Base-by-base conservation (phyloP, 1,140 invertebrate genomes). In the Cepaea nemoralis region DNA sequence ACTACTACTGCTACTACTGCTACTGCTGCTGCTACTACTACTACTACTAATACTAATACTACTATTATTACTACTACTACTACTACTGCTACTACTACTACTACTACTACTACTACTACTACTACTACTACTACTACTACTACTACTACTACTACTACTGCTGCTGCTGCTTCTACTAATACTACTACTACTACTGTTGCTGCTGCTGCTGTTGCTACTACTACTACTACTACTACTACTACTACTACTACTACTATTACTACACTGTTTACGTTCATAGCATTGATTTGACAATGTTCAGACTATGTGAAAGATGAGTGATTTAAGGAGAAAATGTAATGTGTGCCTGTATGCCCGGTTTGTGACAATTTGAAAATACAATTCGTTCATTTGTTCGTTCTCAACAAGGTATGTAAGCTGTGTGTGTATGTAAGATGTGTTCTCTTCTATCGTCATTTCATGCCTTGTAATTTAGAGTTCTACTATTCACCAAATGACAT, bases 1-100 rank as follows among this genome's bases (percentile, higher is more conserved):
- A 67, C 63, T 67, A 67, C 63, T 67, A 67, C 63, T 67, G 24
- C 63, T 67, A 67, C 63, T 67, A 67, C 63, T 67, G 24, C 63
- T 67, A 70, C 67, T 70, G 33, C 67, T 70, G 33, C 67, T 19
- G 1, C n/a, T 19, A 31, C 67, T 70, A 70, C 67, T 27, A 70
- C 67, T 70, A 19, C 67, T 70, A 70, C 67, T 70, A 70, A 24
- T 70, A 70, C 27, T 70, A 70, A 10, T 70, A 19, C 67, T 70
- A 31, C 67, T 19, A 24, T 31, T 70, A 40, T 31, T 70, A 40
- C 67, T 31, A 14, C 67, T 70, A 40, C 27, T 70, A 24, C 67
- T 19, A 40, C 27, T 70, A 40, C 67, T 70, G 33, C 27, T 70
- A 70, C 67, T 70, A 70, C 12, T 19, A 70, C 27, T 19, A 70